phyloP scores from a whole-genome alignment of 2,113 vertebrate genomes.

The Felis chaus region DNA sequence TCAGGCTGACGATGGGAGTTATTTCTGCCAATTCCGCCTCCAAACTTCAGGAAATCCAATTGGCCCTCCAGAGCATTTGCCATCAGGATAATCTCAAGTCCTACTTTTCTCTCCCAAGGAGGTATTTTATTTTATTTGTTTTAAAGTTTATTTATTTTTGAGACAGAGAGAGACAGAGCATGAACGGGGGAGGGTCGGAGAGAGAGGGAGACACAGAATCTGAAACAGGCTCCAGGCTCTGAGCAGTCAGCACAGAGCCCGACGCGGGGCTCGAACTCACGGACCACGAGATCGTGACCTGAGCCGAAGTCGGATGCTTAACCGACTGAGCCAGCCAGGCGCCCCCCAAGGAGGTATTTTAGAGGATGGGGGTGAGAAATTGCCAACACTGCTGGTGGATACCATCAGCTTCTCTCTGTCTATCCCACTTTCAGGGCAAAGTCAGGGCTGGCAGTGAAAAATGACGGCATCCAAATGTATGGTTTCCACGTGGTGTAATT shows the following conservation, averaged over 20 bases:
- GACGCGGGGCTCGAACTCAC: too few relatives aligned
- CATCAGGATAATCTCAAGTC: not conserved
- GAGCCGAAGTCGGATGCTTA: too few relatives aligned
- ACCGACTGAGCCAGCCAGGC: too few relatives aligned
- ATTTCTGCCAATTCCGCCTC: not conserved
- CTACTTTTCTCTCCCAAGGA: not conserved
- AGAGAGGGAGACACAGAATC: too few relatives aligned
- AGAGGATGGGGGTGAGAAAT: not conserved
- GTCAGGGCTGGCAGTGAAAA: not conserved
- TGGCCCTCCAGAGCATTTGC: not conserved
- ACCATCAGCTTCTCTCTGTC: not conserved
- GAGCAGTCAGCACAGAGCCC: too few relatives aligned
- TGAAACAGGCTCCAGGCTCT: too few relatives aligned
- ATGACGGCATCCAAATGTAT: not conserved
- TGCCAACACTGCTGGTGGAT: not conserved
- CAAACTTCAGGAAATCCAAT: slow-evolving; percentile 1
- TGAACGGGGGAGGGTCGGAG: too few relatives aligned
- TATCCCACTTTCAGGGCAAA: not conserved
- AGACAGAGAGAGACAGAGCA: too few relatives aligned
- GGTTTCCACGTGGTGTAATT: not conserved
- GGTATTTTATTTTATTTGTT: not conserved
- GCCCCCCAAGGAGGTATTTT: not conserved
- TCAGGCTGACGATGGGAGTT: not conserved
- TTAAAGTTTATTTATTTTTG: too few relatives aligned
- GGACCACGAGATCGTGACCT: too few relatives aligned